phyloP scores from a whole-genome alignment of 2,797 vertebrate genomes.

The Prionace glauca region DNA sequence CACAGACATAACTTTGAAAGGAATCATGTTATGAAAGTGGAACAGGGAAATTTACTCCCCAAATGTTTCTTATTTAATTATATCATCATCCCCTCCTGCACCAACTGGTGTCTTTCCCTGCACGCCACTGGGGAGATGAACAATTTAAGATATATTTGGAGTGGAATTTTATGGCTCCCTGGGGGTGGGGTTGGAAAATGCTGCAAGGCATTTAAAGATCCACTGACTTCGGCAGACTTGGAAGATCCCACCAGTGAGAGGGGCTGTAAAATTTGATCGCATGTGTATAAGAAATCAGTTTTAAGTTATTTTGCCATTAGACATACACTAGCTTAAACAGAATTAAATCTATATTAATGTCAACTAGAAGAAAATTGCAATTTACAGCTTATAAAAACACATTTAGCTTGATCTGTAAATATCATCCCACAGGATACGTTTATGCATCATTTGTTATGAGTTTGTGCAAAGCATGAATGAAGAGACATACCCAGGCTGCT shows the following conservation, averaged over 20 bases:
- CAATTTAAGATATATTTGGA: background rate
- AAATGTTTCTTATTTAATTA: background rate
- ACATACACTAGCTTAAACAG: background rate
- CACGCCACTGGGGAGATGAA: background rate
- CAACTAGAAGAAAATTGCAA: background rate
- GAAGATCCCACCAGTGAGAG: too few relatives aligned
- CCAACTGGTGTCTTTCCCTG: background rate
- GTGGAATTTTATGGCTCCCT: too few relatives aligned
- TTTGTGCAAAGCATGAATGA: background rate
- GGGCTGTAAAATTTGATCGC: background rate
- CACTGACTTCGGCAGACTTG: too few relatives aligned
- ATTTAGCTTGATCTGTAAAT: background rate
- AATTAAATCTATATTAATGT: background rate
- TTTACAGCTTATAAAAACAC: background rate
- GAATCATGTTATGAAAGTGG: background rate
- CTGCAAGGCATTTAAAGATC: too few relatives aligned
- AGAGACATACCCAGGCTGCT: background rate
- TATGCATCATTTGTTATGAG: background rate
- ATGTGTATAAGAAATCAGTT: background rate
- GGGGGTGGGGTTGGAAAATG: too few relatives aligned
- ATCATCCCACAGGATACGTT: background rate
- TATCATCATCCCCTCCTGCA: background rate
- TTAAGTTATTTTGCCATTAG: background rate
- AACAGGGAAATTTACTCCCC: background rate
- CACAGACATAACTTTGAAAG: background rate